Percentiles rank a stretch among this genome's conserved stretches.
Evolutionary conservation across 2,113 vertebrate species (phyloP).

Genomic region (Xerus inauris): DNA sequence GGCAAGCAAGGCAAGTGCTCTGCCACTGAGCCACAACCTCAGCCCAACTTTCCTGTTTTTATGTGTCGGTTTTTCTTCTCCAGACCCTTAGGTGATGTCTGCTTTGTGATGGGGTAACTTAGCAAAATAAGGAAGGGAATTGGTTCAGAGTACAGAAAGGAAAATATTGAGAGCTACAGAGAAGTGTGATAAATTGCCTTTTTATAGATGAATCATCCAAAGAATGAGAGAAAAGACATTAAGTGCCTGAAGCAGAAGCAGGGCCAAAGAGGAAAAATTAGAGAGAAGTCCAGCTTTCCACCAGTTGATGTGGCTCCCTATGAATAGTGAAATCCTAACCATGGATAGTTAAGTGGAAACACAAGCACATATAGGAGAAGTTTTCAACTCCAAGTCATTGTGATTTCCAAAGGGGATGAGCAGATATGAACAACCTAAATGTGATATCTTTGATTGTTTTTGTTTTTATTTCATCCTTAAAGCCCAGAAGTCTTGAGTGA

Average conservation of each 20-base stretch:
- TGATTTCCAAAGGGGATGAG: neutral
- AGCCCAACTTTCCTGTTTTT: neutral
- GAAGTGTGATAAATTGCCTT: neutral
- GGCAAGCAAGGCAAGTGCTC: no score
- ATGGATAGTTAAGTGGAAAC: neutral
- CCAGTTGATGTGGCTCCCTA: accelerated
- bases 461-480: neutral
- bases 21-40: no score
- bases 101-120: neutral
- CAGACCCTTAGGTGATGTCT: neutral
- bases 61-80: neutral
- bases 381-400: neutral
- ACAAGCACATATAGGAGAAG: neutral
- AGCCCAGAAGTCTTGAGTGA: neutral
- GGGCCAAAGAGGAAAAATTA: neutral
- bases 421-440: neutral
- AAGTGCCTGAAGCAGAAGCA: neutral
- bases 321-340: neutral
- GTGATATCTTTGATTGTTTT: neutral
- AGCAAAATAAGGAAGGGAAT: neutral
- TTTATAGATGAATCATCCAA: neutral
- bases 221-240: neutral
- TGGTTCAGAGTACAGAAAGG: neutral
- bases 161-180: neutral
- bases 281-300: neutral